Conservation (phyloP, 2,797 vertebrate genomes). For the Melanogrammus aeglefinus region DNA sequence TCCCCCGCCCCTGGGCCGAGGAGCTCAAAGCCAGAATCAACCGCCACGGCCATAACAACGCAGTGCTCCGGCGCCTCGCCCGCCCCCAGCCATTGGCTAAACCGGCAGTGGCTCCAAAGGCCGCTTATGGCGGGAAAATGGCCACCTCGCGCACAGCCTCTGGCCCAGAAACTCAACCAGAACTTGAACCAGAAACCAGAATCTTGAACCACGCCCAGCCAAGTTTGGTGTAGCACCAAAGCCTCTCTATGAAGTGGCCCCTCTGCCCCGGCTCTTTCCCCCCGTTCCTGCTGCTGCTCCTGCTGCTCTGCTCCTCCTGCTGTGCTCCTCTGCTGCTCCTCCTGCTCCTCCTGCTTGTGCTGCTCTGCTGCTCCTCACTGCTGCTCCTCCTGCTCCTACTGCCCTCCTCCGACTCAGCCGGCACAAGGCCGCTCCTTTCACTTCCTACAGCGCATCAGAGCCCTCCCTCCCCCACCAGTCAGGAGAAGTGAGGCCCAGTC, state of each 20-base stretch:
- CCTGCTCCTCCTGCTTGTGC: constrained; percentile 35
- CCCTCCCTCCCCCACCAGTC: constrained; percentile 53
- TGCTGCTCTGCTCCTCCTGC: constrained; percentile 54
- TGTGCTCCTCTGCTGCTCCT: constrained; percentile 44
- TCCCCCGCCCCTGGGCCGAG: constrained; percentile 78
- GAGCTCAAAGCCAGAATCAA: constrained; percentile 76
- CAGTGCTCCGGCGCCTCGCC: constrained; percentile 40
- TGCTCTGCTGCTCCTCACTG: too few relatives aligned
- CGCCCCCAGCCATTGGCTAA: constrained; percentile 52
- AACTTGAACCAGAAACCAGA: constrained; percentile 57
- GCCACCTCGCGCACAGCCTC: constrained; percentile 56
- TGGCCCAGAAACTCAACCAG: constrained; percentile 68
- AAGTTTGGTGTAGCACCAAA: constrained; percentile 49
- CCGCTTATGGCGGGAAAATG: constrained; percentile 55
- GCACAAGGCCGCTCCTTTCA: constrained; percentile 34
- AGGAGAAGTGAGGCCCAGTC: constrained; percentile 62
- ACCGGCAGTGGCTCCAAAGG: constrained; percentile 73
- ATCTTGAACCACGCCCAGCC: constrained; percentile 29
- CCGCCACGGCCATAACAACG: constrained; percentile 65
- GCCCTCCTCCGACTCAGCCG: too few relatives aligned
- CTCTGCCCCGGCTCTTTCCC: constrained; percentile 42
- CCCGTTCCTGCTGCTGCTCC: constrained; percentile 52
- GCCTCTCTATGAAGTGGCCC: constrained; percentile 42
- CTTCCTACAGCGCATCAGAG: constrained; percentile 44
- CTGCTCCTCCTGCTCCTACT: too few relatives aligned